Base-by-base conservation (phyloP, 2,113 vertebrate species). In the Tenrec ecaudatus region DNA sequence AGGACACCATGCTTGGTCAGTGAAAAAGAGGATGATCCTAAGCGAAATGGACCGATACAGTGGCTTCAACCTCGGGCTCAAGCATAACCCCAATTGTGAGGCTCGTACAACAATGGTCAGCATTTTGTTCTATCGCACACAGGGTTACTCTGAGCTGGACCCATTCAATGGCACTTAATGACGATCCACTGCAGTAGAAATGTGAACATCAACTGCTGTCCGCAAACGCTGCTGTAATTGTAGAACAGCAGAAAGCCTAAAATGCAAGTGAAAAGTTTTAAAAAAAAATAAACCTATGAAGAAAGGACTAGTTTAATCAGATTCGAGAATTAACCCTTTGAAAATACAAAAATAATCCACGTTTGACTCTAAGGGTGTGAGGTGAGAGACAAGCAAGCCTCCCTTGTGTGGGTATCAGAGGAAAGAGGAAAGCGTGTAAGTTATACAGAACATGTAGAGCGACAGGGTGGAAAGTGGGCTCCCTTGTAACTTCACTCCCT, bases 301-400 rank as follows among this genome's bases (percentile, higher is more conserved):
- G 66, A 53, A 91, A 95, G 69, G 58, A 53, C 40, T 62, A 38
- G 0, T 81, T 84, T 88, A 68, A 84, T 80, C 86, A 92, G 29
- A 73, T 82, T 66, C 77, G 29, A 14, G 77, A 91, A 83, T 31
- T 57, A 10, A 85, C 36, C 38, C 22, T 93, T 82, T 82, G 58
- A 92, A 92, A 96, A 92, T 33, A 80, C 4, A 62, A 20, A 47
- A 79, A 23, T 47, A 89, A 83, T 60, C 86, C 84, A 81, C 20
- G 8, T 64, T 82, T 68, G 47, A 11, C 10, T 47, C 19, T 76
- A 82, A 47, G 27, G 10, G 3, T 88, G 1, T 89, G 31, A 89
- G 29, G 1, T 22, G 43, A 78, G 62, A 75, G 16, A 68, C 22
- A 84, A 88, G 62, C 62, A 71, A 38, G 20, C 0, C 23, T 92